A percentile compares a stretch with the other conserved stretches of the same genome.
These are phyloP conservation scores for Zoroaster sp. DNA, from an alignment of 53 echinoderm and acorn worm genomes.

Conservation along the genomic window DNA sequence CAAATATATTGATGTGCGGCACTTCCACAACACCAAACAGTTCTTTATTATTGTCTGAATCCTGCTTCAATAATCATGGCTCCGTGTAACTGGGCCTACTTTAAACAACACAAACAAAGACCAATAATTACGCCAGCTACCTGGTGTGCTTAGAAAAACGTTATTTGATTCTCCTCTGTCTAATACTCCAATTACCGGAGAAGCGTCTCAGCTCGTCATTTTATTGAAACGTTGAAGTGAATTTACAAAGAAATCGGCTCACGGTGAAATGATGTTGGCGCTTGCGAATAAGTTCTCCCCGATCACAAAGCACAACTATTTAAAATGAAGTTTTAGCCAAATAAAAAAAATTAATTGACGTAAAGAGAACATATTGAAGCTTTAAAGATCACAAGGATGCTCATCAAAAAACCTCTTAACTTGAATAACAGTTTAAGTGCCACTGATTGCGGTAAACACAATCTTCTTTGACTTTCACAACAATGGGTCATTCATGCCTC, in stretches of 20 bases:
- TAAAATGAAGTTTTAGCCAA: not conserved
- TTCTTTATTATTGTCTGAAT: not conserved
- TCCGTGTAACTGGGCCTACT: not conserved
- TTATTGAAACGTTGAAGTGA: not conserved
- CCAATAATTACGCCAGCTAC: not conserved
- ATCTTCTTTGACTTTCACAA: not conserved
- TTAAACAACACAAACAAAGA: not conserved
- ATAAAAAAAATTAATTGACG: not conserved
- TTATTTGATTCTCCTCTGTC: not conserved
- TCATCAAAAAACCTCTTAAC: not conserved
- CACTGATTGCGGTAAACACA: constrained; percentile 9
- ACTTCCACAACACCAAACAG: not conserved
- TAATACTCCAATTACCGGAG: not conserved
- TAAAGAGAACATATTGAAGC: not conserved
- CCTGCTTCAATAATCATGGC: not conserved
- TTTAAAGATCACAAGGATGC: not conserved
- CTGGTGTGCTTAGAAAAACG: not conserved
- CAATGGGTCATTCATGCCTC: not conserved
- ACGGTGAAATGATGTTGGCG: not conserved
- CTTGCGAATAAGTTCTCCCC: not conserved
- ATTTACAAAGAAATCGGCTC: not conserved
- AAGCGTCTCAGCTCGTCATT: no score
- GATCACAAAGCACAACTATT: not conserved
- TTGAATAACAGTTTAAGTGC: not conserved
- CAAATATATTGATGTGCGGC: not conserved